phyloP scores from a whole-genome alignment of 1,140 invertebrate species.

The Pseudomyrmex sp. region DNA sequence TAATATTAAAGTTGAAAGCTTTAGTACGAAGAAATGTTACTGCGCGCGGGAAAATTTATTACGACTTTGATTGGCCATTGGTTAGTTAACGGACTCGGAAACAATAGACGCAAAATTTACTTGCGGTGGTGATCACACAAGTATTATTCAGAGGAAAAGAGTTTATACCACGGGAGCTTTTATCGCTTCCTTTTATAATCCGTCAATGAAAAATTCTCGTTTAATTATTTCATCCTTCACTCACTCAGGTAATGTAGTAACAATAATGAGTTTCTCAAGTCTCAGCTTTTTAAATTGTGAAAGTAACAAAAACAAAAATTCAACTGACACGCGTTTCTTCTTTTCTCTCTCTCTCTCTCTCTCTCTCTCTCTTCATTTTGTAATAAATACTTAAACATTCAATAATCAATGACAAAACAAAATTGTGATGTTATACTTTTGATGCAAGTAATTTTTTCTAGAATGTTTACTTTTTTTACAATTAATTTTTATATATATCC shows the following conservation, averaged over 20 bases:
- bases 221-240: conserved; percentile 6
- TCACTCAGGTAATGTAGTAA: too few species aligned
- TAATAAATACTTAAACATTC: too few species aligned
- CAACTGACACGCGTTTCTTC: too few species aligned
- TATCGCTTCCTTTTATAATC: background rate
- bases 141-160: too few species aligned
- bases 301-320: too few species aligned
- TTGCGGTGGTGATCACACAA: conserved; percentile 28
- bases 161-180: background rate
- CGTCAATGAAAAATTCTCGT: conserved; percentile 15
- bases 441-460: conserved; percentile 11
- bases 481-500: background rate
- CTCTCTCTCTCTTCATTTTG: too few species aligned
- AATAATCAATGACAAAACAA: background rate
- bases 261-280: too few species aligned
- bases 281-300: too few species aligned
- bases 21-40: conserved; percentile 24
- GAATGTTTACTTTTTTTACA: background rate
- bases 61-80: conserved; percentile 49
- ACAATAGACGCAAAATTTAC: conserved; percentile 45
- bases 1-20: conserved; percentile 40
- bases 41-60: conserved; percentile 44
- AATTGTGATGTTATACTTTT: background rate
- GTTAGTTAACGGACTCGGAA: conserved; percentile 44
- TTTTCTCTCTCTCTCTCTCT: too few species aligned